Base-by-base conservation (phyloP, 2,888 invertebrate genomes). In the Megaustenia siamemsis region DNA sequence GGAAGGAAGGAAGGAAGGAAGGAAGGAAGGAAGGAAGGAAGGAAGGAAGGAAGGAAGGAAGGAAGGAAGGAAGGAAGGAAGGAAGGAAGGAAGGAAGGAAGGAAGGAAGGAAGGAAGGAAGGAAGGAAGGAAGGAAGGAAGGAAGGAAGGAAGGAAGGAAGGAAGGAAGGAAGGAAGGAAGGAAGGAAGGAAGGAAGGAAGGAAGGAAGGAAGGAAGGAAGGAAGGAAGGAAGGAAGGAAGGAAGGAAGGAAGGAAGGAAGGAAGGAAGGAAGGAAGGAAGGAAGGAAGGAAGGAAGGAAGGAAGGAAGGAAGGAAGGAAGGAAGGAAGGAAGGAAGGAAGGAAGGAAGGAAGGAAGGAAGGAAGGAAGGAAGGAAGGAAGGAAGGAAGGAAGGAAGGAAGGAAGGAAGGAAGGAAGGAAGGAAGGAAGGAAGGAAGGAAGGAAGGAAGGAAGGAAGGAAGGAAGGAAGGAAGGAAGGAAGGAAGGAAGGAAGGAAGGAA, bases 261-360 rank as follows among this genome's bases (percentile, higher is more conserved):
- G 8, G 68, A 18, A 78, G 45, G 68, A 56, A 43, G 56, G 49
- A 66, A 66, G 32, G 53, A 43, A 63, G 56, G 83, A 73, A 45
- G 43, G 43, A 78, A 78, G 56, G 68, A 71, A 60, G 63, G 71
- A 69, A 40, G 56, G 56, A 79, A 69, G 82, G 77, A 76, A 21
- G 53, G 45, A 79, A 53, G 63, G 69, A 76, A 68, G 68, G 71
- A 77, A 63, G 49, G 32, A 68, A 40, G 24, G 53, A 68, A 32
- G 49, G 56, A 32, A 60, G 63, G 53, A 53, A 35, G 71, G 40
- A n/a, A 40, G 45, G 40, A 60, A 71, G 32, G 40, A 40, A 43
- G 32, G 45, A 38, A 60, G 35, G 28, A 38, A 32, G 69, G 45
- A 53, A 18, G 63, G 66, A 71, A 40, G n/a, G 32, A 45, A 45